These are phyloP conservation scores for Anguilla megastoma DNA, from an alignment of 2,797 vertebrate species.

Conservation along the genomic window DNA sequence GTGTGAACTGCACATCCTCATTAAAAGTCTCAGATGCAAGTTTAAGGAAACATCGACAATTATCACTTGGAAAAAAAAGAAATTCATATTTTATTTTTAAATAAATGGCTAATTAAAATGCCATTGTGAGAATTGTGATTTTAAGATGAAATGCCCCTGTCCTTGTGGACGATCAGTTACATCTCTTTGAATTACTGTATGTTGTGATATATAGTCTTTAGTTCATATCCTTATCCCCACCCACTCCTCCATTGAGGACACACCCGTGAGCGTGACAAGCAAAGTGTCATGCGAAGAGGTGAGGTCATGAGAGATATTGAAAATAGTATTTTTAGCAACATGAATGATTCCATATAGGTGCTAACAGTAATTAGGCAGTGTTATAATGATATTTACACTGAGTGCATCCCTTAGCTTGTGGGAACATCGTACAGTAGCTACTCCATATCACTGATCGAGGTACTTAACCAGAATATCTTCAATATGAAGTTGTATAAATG, in stretches of 20 bases:
- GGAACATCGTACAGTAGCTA: too few species aligned
- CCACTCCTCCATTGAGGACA: too few species aligned
- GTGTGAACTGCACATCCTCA: not conserved
- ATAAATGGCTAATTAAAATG: conserved; percentile 2
- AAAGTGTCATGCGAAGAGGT: too few species aligned
- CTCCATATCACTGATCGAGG: too few species aligned
- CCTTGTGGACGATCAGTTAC: conserved; percentile 6
- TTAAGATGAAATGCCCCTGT: conserved; percentile 28
- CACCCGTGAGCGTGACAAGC: too few species aligned
- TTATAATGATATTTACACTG: too few species aligned
- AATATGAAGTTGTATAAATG: not conserved
- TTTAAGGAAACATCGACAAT: not conserved
- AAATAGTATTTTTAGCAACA: too few species aligned
- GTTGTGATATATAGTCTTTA: conserved; percentile 16
- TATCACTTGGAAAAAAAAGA: not conserved
- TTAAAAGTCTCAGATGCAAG: conserved; percentile 4
- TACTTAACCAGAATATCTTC: not conserved
- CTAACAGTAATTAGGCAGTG: too few species aligned
- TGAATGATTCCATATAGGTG: too few species aligned
- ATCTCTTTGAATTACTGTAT: conserved; percentile 20
- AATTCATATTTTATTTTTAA: not conserved
- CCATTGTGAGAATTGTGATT: conserved; percentile 25
- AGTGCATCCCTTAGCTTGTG: too few species aligned
- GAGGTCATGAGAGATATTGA: too few species aligned
- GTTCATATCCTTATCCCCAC: not conserved